Evolutionary conservation across 2,888 invertebrate genomes (phyloP).

Genomic region (Orthonevra nobilis): DNA sequence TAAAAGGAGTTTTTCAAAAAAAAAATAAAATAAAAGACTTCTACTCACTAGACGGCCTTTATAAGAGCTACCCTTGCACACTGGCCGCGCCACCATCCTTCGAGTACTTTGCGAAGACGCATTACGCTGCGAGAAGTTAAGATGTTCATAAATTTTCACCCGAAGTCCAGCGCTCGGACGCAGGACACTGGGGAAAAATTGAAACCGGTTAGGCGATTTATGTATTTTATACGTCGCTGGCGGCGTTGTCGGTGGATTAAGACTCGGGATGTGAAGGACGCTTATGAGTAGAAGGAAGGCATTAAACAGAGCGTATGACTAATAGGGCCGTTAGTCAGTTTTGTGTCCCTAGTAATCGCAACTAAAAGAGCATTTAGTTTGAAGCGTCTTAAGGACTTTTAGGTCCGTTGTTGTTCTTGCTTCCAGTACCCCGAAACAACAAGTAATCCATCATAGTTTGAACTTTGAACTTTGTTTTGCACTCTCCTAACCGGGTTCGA

Average conservation of each 20-base stretch:
- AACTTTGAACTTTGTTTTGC: constrained; percentile 20
- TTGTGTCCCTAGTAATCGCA: background rate
- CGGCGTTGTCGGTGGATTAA: background rate
- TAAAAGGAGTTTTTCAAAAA: constrained; percentile 47
- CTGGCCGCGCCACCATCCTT: background rate
- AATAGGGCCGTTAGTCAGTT: constrained; percentile 32
- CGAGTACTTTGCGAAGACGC: constrained; percentile 27
- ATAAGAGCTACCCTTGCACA: constrained; percentile 26
- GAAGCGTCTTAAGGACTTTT: no score
- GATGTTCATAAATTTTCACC: constrained; percentile 56
- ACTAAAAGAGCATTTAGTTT: background rate
- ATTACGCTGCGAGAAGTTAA: constrained; percentile 52
- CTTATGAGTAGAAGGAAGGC: constrained; percentile 16
- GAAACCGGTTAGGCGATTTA: constrained; percentile 54
- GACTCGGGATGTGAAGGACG: background rate
- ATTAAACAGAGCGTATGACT: constrained; percentile 36
- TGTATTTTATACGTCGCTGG: constrained; percentile 22
- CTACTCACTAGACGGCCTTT: constrained; percentile 29
- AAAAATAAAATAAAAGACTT: no score
- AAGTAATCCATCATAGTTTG: constrained; percentile 1
- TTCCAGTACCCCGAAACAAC: background rate
- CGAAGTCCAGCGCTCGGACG: constrained; percentile 12
- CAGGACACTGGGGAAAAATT: constrained; percentile 47
- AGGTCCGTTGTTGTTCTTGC: no score
- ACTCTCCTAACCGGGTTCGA: constrained; percentile 15